Evolutionary conservation across 1,140 invertebrate genomes (phyloP).

Genomic region (Ostrea denselamellosa): DNA sequence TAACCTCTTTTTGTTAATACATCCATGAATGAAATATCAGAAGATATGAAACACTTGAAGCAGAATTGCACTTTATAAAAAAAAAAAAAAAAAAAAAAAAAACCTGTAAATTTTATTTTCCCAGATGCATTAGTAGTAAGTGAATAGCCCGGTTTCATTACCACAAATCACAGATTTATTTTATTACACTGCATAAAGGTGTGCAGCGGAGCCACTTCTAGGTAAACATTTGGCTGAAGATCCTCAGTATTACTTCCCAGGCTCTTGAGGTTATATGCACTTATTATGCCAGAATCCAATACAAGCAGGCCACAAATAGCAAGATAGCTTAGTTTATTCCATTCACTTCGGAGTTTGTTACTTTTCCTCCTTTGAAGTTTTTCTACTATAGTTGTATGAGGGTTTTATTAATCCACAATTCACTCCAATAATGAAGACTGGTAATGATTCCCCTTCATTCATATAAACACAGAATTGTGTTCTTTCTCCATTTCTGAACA

Average conservation of each 20-base stretch:
- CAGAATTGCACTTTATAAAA: background rate
- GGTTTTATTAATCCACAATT: background rate
- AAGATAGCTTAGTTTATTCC: background rate
- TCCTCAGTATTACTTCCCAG: background rate
- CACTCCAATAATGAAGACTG: background rate
- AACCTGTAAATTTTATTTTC: slow-evolving; percentile 1
- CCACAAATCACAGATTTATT: background rate
- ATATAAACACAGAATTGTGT: slow-evolving; percentile 19
- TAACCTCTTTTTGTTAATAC: background rate
- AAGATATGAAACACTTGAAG: background rate
- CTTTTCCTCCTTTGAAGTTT: background rate
- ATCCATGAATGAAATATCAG: background rate
- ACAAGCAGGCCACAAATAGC: background rate
- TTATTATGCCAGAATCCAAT: background rate
- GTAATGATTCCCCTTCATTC: slow-evolving; percentile 9
- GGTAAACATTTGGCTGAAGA: background rate
- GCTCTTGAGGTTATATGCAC: slow-evolving; percentile 7
- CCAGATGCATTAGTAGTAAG: background rate
- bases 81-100: background rate
- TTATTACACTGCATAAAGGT: background rate
- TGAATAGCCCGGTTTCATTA: background rate
- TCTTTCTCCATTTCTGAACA: background rate
- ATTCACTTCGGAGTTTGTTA: background rate
- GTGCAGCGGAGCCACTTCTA: slow-evolving; percentile 25
- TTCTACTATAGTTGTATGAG: background rate